Conservation (phyloP, 2,113 vertebrate species). For the Castor canadensis region DNA sequence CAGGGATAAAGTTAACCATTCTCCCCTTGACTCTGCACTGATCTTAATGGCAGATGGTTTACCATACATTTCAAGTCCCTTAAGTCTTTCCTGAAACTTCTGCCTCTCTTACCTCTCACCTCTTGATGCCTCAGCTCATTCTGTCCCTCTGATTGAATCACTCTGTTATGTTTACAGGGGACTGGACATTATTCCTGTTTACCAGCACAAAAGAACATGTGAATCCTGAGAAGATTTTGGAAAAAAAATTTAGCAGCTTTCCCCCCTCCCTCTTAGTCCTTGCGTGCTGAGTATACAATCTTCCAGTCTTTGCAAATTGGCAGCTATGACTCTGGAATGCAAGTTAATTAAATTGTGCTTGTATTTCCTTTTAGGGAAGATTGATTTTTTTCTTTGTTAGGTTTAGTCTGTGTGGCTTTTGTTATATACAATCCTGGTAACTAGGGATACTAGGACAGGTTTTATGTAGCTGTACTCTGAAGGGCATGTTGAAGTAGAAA, state of each 20-base stretch:
- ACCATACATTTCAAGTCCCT: neutral
- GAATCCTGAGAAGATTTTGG: neutral
- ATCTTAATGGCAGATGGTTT: neutral
- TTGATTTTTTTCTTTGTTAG: conserved; percentile 35
- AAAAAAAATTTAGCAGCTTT: neutral
- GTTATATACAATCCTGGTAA: conserved; percentile 40
- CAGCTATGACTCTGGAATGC: conserved; percentile 58
- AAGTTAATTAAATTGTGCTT: conserved; percentile 72
- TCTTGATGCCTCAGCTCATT: neutral
- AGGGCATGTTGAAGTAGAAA: neutral
- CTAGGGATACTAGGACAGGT: conserved; percentile 24
- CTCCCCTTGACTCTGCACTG: neutral
- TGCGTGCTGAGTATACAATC: neutral
- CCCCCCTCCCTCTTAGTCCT: neutral
- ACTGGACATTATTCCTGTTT: neutral
- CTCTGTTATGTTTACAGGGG: neutral
- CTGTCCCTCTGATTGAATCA: fast-evolving
- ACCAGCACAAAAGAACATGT: neutral
- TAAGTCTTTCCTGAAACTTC: neutral
- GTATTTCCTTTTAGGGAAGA: conserved; percentile 53
- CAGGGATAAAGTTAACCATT: neutral
- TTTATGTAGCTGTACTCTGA: neutral
- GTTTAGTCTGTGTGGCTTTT: conserved; percentile 61
- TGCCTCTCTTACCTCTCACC: neutral
- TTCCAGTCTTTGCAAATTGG: neutral